Conservation (phyloP, 2,888 invertebrate genomes). For the Sarcophaga variegata region DNA sequence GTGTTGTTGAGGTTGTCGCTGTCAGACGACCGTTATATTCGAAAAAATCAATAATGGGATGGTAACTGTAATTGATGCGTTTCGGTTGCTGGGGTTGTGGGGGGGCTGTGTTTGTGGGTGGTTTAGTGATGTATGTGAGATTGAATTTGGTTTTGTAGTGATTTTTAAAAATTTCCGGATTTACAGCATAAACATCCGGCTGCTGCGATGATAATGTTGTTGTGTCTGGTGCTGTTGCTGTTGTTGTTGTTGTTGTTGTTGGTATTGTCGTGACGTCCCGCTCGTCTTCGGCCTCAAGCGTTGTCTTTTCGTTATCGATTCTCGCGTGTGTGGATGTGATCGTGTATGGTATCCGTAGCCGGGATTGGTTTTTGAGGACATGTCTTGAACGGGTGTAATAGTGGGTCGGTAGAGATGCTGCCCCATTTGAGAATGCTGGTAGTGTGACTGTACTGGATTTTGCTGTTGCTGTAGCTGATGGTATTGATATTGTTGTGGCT, state of each 20-base stretch:
- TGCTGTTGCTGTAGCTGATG: slow-evolving; percentile 58
- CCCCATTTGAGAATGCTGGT: slow-evolving; percentile 33
- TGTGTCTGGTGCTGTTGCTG: slow-evolving; percentile 71
- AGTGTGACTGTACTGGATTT: slow-evolving; percentile 49
- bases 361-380: slow-evolving; percentile 59
- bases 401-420: slow-evolving; percentile 60
- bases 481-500: slow-evolving; percentile 51
- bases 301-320: slow-evolving; percentile 61
- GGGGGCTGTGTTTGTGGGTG: neutral
- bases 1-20: slow-evolving; percentile 46
- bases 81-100: slow-evolving; percentile 73
- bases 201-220: slow-evolving; percentile 64
- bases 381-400: slow-evolving; percentile 63
- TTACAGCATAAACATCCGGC: slow-evolving; percentile 87
- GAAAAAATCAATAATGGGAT: slow-evolving; percentile 92
- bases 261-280: slow-evolving; percentile 54
- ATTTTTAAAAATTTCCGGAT: slow-evolving; percentile 55
- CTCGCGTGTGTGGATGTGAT: slow-evolving; percentile 47
- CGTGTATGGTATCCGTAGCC: slow-evolving; percentile 64
- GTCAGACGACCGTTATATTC: slow-evolving; percentile 80
- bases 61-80: slow-evolving; percentile 90
- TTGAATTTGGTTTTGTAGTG: slow-evolving; percentile 60
- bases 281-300: slow-evolving; percentile 36
- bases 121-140: slow-evolving; percentile 50
- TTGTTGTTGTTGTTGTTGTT: slow-evolving; percentile 70